These are phyloP conservation scores for Himalopsyche kuldschensis DNA, from an alignment of 2,888 invertebrate genomes.

Conservation along the genomic window DNA sequence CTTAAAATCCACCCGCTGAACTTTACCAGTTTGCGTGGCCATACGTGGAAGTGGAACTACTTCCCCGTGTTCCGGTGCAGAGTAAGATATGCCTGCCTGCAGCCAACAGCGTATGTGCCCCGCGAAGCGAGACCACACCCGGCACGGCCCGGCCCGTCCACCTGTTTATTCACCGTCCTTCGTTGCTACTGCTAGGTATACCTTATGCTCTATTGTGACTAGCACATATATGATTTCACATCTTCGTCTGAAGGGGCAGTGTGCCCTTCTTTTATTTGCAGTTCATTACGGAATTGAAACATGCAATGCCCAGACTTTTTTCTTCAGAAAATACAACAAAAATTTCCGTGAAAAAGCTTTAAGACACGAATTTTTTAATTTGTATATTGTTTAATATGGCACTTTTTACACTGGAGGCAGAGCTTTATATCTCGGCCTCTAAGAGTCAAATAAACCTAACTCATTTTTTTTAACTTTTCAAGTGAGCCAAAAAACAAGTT, in stretches of 20 bases:
- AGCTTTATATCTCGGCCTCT: no score
- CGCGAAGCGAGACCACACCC: constrained; percentile 26
- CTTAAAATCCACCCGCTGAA: background rate
- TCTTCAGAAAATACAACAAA: no score
- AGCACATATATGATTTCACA: constrained; percentile 29
- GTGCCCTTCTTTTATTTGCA: background rate
- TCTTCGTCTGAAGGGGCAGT: background rate
- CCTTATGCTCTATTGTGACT: background rate
- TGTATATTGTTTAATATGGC: no score
- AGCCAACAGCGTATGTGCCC: background rate
- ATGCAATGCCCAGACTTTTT: no score
- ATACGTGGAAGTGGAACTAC: background rate
- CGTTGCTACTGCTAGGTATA: background rate
- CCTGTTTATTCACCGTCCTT: constrained; percentile 15
- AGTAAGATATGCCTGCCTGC: background rate
- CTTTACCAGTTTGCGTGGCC: background rate
- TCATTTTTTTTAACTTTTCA: no score
- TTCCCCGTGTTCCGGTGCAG: background rate
- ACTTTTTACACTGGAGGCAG: no score
- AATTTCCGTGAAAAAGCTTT: no score
- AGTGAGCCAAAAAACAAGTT: no score
- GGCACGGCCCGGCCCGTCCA: no score
- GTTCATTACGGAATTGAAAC: background rate
- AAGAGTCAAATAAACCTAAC: no score
- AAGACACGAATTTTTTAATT: no score